Base-by-base conservation (phyloP, 2,888 invertebrate species). In the Catocala nupta region DNA sequence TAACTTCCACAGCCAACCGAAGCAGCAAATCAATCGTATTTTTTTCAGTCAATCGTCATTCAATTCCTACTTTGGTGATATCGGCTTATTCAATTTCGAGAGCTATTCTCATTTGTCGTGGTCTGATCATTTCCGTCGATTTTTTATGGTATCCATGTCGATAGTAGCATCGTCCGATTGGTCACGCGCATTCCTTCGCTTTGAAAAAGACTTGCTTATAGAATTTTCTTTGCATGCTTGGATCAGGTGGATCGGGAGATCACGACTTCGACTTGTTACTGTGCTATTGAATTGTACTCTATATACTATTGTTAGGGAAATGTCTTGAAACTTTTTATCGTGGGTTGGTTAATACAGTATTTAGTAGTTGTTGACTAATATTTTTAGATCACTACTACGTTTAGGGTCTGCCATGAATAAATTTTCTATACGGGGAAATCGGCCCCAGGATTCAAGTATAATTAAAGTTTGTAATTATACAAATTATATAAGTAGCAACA, bases 41-140 rank as follows among this genome's bases (percentile, higher is more conserved):
- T 90, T 92, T 90, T 91, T 86, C 83, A 85, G 79, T 81, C 86
- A 88, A 88, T 89, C 89, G 88, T 89, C 89, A 88, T 93, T 93
- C 91, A 93, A 92, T 91, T 92, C 90, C 80, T 83, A 79, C 86
- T 87, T 90, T 90, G 89, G 91, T 91, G 91, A 90, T 92, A 90
- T 90, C 91, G 90, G 88, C 81, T 91, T 93, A 93, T 93, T 93
- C 91, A 92, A 94, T 93, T 93, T 92, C 87, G 82, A 83, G 80
- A 85, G 84, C 86, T 80, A 86, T 89, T 89, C 88, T 87, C 87
- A 91, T 91, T 89, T 85, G 88, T 87, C 87, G 87, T 84, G 89
- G 87, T 87, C 78, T 75, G 84, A 88, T 86, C 91, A 85, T 93
- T 93, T 92, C 92, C 92, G 90, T 90, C 81, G 77, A 81, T 77